Conservation (phyloP, 2,888 invertebrate species). For the Lasioglossum figueresi region DNA sequence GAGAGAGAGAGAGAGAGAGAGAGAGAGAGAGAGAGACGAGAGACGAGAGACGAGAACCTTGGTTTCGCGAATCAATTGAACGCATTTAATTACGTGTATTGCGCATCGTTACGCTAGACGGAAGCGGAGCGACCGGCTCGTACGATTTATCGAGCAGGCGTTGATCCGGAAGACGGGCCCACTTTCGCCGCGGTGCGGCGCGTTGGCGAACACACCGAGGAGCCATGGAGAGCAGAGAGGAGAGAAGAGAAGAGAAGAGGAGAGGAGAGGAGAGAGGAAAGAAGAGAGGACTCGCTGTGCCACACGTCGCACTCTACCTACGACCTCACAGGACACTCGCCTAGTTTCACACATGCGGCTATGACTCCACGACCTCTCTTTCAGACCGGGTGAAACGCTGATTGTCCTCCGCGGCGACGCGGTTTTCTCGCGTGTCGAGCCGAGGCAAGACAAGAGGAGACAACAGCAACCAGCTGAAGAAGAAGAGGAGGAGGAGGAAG, state of each 20-base stretch:
- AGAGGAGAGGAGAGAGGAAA: neutral
- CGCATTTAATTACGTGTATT: neutral
- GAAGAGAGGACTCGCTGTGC: neutral
- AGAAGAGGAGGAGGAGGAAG: neutral
- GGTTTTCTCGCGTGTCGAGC: conserved; percentile 43
- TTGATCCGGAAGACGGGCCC: conserved; percentile 58
- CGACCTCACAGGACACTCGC: conserved; percentile 51
- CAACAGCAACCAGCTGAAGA: neutral
- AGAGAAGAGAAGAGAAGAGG: neutral
- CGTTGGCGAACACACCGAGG: neutral
- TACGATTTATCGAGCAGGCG: conserved; percentile 56
- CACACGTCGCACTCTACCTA: conserved; percentile 33
- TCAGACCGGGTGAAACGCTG: conserved; percentile 41
- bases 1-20: too few species aligned
- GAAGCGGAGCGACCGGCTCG: conserved; percentile 43
- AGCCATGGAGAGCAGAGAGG: neutral
- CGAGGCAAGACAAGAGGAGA: neutral
- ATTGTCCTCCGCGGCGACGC: conserved; percentile 43
- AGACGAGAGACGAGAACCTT: neutral
- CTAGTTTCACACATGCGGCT: conserved; percentile 43
- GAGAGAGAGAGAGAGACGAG: too few species aligned
- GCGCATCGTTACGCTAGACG: conserved; percentile 41
- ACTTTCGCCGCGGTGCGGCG: conserved; percentile 49
- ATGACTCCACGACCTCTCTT: conserved; percentile 44
- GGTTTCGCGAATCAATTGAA: neutral